phyloP scores from a whole-genome alignment of 2,888 invertebrate genomes.

The Cantharis rustica region DNA sequence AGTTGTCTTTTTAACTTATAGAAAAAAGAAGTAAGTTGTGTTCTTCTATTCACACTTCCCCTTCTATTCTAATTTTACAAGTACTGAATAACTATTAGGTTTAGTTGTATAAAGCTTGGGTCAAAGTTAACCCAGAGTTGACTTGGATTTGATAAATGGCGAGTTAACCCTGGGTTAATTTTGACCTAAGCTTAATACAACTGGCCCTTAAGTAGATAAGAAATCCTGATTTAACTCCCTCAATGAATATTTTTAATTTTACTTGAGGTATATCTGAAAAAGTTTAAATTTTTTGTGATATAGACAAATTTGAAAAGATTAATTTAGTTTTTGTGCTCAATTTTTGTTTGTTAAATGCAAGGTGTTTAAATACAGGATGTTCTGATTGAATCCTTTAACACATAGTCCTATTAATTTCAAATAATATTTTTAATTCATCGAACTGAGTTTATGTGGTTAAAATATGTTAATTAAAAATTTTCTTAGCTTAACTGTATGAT shows the following conservation, averaged over 20 bases:
- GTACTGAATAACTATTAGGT: not conserved
- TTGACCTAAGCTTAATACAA: too few relatives aligned
- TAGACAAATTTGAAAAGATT: not conserved
- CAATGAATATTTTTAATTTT: not conserved
- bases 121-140: too few relatives aligned
- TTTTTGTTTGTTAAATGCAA: not conserved
- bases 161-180: too few relatives aligned
- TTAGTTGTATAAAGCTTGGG: too few relatives aligned
- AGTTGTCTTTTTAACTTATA: not conserved
- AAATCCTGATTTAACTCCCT: not conserved
- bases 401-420: not conserved
- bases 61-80: not conserved
- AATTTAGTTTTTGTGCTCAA: not conserved
- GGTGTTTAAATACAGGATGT: not conserved
- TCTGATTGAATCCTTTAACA: not conserved
- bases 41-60: not conserved
- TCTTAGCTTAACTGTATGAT: not conserved
- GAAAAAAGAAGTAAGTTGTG: not conserved
- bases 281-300: not conserved
- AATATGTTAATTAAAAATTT: not conserved
- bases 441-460: not conserved
- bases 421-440: not conserved
- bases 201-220: not conserved
- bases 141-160: too few relatives aligned
- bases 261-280: not conserved